These are phyloP conservation scores for Mormyrus iriodes DNA, from an alignment of 2,113 vertebrate species.

Conservation along the genomic window DNA sequence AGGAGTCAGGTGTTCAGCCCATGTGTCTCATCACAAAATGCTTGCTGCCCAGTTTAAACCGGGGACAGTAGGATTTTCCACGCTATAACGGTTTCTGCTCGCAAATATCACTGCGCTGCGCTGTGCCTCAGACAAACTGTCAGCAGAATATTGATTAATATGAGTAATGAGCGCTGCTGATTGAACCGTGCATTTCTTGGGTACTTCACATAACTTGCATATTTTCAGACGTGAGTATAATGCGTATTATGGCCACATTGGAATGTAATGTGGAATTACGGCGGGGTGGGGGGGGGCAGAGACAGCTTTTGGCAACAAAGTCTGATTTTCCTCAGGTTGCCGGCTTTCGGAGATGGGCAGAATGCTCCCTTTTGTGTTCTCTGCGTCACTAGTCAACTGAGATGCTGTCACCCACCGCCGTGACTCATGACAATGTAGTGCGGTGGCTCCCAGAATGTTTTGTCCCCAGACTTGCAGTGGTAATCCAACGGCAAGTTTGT, in stretches of 20 bases:
- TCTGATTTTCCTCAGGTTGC: not conserved
- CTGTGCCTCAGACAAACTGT: not conserved
- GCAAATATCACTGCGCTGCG: not conserved
- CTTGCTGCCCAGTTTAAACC: not conserved
- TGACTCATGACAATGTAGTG: not conserved
- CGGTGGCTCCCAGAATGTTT: not conserved
- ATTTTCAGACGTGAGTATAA: not conserved
- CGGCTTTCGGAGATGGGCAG: not conserved
- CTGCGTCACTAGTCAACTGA: not conserved
- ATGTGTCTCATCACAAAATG: not conserved
- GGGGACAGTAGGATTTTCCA: not conserved
- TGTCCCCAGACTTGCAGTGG: not conserved
- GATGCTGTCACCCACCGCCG: not conserved
- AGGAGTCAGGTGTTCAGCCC: not conserved
- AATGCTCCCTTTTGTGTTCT: not conserved
- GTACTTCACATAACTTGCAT: not conserved
- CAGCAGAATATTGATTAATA: conserved; percentile 9
- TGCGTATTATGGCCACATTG: not conserved
- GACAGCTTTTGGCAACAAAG: not conserved
- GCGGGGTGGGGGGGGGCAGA: not conserved
- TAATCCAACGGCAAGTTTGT: not conserved
- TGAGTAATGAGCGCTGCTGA: not conserved
- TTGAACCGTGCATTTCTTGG: not conserved
- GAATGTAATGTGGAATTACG: not conserved
- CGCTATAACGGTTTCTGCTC: not conserved